Percentiles rank a stretch among this genome's conserved stretches.
Evolutionary conservation across 30 jellyfish, hydroid and myxozoan genomes (phyloP).

Genomic region (Catostylus mosaicus): DNA sequence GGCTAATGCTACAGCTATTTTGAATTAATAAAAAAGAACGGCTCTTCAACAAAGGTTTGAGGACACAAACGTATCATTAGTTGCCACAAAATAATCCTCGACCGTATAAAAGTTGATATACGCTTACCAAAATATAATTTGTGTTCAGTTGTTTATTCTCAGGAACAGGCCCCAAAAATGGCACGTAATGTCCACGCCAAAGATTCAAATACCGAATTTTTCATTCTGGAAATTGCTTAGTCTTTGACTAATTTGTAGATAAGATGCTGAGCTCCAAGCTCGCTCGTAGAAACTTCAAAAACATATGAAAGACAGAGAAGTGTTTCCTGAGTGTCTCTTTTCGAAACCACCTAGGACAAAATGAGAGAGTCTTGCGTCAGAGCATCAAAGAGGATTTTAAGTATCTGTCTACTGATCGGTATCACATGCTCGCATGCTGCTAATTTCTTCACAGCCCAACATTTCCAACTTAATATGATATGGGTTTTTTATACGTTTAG

Average conservation of each 20-base stretch:
- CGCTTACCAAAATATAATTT: background rate
- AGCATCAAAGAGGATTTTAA: background rate
- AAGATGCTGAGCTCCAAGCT: slow-evolving; percentile 96
- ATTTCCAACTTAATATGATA: too few relatives aligned
- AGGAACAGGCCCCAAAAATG: background rate
- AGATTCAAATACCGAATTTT: background rate
- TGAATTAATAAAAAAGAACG: too few relatives aligned
- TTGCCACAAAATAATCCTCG: background rate
- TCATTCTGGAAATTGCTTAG: background rate
- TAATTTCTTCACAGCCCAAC: too few relatives aligned
- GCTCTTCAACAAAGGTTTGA: too few relatives aligned
- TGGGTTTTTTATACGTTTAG: too few relatives aligned
- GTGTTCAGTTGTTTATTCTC: background rate
- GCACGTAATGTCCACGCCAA: background rate
- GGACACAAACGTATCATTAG: too few relatives aligned
- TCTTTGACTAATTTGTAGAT: slow-evolving; percentile 83
- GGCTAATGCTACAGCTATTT: too few relatives aligned
- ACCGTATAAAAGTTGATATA: background rate
- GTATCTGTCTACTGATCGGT: too few relatives aligned
- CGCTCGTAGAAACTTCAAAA: slow-evolving; percentile 92
- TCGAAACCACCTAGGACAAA: slow-evolving; percentile 79
- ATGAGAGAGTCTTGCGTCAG: background rate
- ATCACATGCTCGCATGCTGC: too few relatives aligned
- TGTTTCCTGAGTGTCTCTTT: slow-evolving; percentile 91
- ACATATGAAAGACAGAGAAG: slow-evolving; percentile 87